These are phyloP conservation scores for Amphipoea oculea DNA, from an alignment of 2,888 invertebrate species.

Conservation along the genomic window DNA sequence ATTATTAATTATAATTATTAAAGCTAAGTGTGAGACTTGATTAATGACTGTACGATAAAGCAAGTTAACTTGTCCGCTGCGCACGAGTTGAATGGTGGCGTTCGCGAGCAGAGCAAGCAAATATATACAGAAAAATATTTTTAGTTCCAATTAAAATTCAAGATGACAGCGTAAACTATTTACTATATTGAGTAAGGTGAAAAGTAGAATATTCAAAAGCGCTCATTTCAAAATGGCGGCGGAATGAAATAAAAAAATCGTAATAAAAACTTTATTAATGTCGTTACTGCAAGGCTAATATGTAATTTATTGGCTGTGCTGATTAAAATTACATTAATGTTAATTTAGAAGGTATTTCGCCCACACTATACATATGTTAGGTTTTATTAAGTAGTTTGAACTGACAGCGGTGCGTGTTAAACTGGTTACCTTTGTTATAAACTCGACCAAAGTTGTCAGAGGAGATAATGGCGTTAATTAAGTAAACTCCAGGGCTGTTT, in stretches of 20 bases:
- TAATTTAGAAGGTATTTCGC: constrained; percentile 47
- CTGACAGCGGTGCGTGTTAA: constrained; percentile 29
- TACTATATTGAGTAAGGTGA: constrained; percentile 47
- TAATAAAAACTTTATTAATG: constrained; percentile 41
- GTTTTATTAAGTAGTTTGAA: constrained; percentile 45
- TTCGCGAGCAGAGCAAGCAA: constrained; percentile 57
- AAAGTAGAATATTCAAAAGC: constrained; percentile 42
- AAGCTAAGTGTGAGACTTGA: constrained; percentile 82
- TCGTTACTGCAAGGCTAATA: constrained; percentile 21
- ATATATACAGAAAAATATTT: constrained; percentile 63
- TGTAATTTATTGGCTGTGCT: constrained; percentile 43
- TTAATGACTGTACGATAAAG: constrained; percentile 84
- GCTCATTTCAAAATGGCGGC: constrained; percentile 33
- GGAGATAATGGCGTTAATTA: constrained; percentile 84
- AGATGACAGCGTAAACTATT: constrained; percentile 60
- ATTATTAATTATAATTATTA: constrained; percentile 88
- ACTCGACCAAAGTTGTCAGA: constrained; percentile 65
- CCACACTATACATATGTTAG: constrained; percentile 43
- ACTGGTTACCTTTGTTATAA: constrained; percentile 63
- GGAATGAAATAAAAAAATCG: constrained; percentile 24
- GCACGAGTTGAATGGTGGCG: constrained; percentile 70
- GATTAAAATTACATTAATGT: constrained; percentile 57
- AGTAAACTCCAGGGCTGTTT: constrained; percentile 79
- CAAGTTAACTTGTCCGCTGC: constrained; percentile 65
- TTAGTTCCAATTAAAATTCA: constrained; percentile 62